Percentiles rank a stretch among this genome's conserved stretches.
These are phyloP conservation scores for Trilocha varians DNA, from an alignment of 2,888 invertebrate genomes.

Conservation along the genomic window DNA sequence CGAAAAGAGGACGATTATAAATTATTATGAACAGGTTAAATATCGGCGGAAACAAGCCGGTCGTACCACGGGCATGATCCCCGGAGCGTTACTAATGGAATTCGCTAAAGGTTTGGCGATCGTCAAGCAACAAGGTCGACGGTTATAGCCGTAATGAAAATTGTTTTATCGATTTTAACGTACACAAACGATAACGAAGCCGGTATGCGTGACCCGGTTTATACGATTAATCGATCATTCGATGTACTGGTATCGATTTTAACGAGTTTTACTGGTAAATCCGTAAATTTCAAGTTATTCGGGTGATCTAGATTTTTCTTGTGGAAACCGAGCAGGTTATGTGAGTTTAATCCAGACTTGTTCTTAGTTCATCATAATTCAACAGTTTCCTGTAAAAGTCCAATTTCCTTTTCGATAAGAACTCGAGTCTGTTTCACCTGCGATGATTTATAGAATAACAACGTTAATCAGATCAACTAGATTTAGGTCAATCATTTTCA, in stretches of 20 bases:
- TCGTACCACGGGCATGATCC: constrained; percentile 8
- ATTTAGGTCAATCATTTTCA: too few relatives aligned
- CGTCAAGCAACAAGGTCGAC: constrained; percentile 28
- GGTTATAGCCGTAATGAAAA: constrained; percentile 18
- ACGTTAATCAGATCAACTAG: too few relatives aligned
- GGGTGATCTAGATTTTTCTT: neutral
- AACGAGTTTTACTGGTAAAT: neutral
- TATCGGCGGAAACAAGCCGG: constrained; percentile 8
- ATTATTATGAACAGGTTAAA: constrained; percentile 4
- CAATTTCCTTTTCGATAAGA: too few relatives aligned
- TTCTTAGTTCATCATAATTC: too few relatives aligned
- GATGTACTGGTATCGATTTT: neutral
- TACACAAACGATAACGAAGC: neutral
- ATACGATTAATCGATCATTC: neutral
- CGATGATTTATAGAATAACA: too few relatives aligned
- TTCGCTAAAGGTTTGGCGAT: constrained; percentile 24
- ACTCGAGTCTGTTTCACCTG: too few relatives aligned
- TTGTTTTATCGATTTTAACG: constrained; percentile 4
- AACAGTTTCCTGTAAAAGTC: too few relatives aligned
- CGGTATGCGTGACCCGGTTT: neutral
- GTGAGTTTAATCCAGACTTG: too few relatives aligned
- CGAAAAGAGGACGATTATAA: neutral
- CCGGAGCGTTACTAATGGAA: constrained; percentile 26
- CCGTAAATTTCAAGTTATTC: neutral
- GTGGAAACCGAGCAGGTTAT: neutral